Conservation (phyloP, 2,888 invertebrate species). For the Agonopterix alstromeriana region DNA sequence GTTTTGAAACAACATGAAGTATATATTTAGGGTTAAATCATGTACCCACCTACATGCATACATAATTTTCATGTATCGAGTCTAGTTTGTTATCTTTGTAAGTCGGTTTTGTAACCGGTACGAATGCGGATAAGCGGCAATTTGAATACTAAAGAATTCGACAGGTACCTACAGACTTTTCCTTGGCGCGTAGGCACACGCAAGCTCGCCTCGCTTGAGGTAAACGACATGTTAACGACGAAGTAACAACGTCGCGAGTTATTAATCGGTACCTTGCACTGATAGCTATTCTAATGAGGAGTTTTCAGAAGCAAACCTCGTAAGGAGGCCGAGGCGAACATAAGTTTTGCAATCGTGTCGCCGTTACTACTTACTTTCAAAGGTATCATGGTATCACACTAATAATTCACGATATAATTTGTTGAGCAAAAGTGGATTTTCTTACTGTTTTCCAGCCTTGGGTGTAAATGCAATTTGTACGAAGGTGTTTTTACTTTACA, state of each 20-base stretch:
- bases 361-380: slow-evolving; percentile 17
- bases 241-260: slow-evolving; percentile 55
- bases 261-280: slow-evolving; percentile 69
- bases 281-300: slow-evolving; percentile 76
- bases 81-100: slow-evolving; percentile 42
- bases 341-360: slow-evolving; percentile 36
- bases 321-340: slow-evolving; percentile 69
- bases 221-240: slow-evolving; percentile 71
- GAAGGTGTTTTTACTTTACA: too few relatives aligned
- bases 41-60: not conserved
- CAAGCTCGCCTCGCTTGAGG: slow-evolving; percentile 29
- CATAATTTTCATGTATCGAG: not conserved
- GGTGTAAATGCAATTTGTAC: too few relatives aligned
- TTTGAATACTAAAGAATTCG: slow-evolving; percentile 56
- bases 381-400: not conserved
- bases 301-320: slow-evolving; percentile 41
- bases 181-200: slow-evolving; percentile 39
- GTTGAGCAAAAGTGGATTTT: too few relatives aligned
- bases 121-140: slow-evolving; percentile 43
- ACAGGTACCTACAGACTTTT: slow-evolving; percentile 36
- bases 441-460: too few relatives aligned
- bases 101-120: slow-evolving; percentile 44
- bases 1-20: too few relatives aligned
- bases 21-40: not conserved
- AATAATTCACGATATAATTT: too few relatives aligned